Evolutionary conservation across 2,113 vertebrate species (phyloP).

Genomic region (Hystrix brachyura): DNA sequence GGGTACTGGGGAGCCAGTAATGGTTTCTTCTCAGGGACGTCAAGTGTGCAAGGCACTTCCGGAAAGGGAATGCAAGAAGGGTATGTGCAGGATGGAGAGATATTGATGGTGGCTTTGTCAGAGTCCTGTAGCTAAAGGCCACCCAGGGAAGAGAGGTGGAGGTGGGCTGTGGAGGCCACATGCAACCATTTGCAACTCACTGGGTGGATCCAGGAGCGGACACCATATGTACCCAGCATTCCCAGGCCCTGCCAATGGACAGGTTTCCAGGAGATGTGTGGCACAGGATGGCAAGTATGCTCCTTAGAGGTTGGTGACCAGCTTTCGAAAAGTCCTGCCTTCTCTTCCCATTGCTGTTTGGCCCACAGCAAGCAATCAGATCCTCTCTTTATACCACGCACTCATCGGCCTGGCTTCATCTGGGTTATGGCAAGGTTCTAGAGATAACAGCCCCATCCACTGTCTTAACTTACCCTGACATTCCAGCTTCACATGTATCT

Average conservation of each 20-base stretch:
- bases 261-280: fast-evolving
- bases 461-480: fast-evolving
- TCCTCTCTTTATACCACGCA: fast-evolving
- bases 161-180: neutral
- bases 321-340: neutral
- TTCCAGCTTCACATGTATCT: fast-evolving
- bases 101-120: fast-evolving
- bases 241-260: fast-evolving
- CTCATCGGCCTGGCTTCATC: fast-evolving
- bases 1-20: neutral
- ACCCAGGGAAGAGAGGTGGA: neutral
- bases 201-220: neutral
- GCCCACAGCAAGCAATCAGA: fast-evolving
- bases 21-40: neutral
- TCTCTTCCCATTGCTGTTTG: fast-evolving
- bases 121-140: neutral
- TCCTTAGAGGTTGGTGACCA: fast-evolving
- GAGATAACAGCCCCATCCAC: neutral
- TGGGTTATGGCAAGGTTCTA: fast-evolving
- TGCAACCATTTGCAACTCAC: neutral
- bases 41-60: neutral
- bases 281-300: fast-evolving
- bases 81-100: fast-evolving
- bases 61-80: fast-evolving
- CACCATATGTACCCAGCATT: fast-evolving